A percentile compares a stretch with the other conserved stretches of the same genome.
These are phyloP conservation scores for Trissolcus japonicus DNA, from an alignment of 2,888 invertebrate species.

Conservation along the genomic window DNA sequence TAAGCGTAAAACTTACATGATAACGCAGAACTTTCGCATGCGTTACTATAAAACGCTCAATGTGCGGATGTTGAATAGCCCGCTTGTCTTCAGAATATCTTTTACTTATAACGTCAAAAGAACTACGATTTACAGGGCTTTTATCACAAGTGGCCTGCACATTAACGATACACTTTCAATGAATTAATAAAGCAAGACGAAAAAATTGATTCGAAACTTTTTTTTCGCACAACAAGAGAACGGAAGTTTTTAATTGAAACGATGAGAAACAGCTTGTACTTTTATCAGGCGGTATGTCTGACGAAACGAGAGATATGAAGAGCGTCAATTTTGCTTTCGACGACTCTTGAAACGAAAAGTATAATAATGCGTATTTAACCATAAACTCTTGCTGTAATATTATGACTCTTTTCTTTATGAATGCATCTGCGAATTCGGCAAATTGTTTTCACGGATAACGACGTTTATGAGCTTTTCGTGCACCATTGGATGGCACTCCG, in stretches of 20 bases:
- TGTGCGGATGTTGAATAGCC: conserved; percentile 31
- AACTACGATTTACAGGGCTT: conserved; percentile 40
- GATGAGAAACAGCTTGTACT: not conserved
- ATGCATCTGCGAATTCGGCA: conserved; percentile 60
- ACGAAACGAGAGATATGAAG: not conserved
- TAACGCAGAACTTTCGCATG: conserved; percentile 37
- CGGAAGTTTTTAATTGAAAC: conserved; percentile 18
- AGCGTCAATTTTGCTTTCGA: conserved; percentile 18
- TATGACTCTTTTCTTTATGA: conserved; percentile 58
- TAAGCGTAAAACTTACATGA: conserved; percentile 52
- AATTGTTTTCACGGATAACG: conserved; percentile 59
- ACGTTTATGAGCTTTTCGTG: conserved; percentile 61
- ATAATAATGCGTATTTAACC: conserved; percentile 35
- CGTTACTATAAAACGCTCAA: conserved; percentile 27
- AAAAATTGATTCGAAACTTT: conserved; percentile 30
- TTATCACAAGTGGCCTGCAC: conserved; percentile 42
- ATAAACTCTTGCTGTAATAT: conserved; percentile 50
- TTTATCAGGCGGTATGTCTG: not conserved
- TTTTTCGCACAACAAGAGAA: conserved; percentile 11
- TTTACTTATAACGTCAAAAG: conserved; percentile 26
- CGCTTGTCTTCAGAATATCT: conserved; percentile 41
- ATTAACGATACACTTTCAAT: conserved; percentile 41
- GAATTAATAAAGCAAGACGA: conserved; percentile 27
- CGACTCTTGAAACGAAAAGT: conserved; percentile 30
- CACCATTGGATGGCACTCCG: conserved; percentile 57